A percentile compares a stretch with the other conserved stretches of the same genome.
phyloP scores from a whole-genome alignment of 2,888 invertebrate species.

The Calameuta filiformis region DNA sequence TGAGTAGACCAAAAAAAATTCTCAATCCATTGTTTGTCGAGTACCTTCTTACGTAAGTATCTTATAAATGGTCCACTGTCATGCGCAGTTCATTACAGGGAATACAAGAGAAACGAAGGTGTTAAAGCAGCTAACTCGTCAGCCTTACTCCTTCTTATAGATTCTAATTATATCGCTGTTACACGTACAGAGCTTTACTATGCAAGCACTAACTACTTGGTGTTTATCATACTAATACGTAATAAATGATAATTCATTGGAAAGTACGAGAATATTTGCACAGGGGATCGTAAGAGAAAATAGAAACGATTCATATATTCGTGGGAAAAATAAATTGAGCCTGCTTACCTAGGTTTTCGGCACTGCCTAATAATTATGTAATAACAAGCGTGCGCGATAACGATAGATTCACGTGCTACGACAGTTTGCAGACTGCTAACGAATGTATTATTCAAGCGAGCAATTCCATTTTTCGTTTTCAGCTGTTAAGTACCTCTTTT shows the following conservation, averaged over 20 bases:
- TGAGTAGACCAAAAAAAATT: constrained; percentile 35
- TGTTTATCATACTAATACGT: background rate
- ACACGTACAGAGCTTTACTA: background rate
- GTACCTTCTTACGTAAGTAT: background rate
- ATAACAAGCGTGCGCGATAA: background rate
- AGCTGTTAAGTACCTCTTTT: background rate
- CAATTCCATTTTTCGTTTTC: background rate
- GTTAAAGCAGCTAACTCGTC: background rate
- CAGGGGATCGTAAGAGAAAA: background rate
- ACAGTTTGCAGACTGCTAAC: background rate
- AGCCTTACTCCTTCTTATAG: background rate
- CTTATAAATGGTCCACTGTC: background rate
- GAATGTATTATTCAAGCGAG: background rate
- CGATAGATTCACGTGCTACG: background rate
- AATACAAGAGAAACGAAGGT: background rate
- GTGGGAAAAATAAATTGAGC: background rate
- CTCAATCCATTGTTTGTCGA: constrained; percentile 17
- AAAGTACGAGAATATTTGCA: background rate
- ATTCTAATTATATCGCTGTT: background rate
- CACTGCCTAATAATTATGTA: too few relatives aligned
- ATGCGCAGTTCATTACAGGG: background rate
- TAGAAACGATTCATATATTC: background rate
- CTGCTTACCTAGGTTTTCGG: background rate
- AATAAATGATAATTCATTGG: background rate
- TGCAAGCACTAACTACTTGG: background rate